Conservation (phyloP, 2,888 invertebrate species). For the Panzeria rudis region DNA sequence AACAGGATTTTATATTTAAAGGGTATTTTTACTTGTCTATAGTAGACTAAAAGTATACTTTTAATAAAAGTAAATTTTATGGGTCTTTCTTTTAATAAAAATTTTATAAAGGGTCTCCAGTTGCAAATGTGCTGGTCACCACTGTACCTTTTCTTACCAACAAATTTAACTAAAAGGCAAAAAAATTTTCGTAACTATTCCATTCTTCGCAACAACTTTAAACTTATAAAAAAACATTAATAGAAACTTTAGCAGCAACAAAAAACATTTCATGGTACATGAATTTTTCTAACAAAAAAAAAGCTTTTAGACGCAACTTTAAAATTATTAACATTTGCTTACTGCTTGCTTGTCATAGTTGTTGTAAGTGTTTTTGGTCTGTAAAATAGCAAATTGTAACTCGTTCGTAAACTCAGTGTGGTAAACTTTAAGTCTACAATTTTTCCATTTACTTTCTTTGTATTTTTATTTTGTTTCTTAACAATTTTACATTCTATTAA, state of each 20-base stretch:
- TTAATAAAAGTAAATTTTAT: no score
- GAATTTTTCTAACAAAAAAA: slow-evolving; percentile 17
- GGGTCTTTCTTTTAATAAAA: no score
- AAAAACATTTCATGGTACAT: slow-evolving; percentile 54
- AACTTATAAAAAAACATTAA: slow-evolving; percentile 7
- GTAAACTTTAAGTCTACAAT: slow-evolving; percentile 25
- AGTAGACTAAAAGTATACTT: no score
- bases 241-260: slow-evolving; percentile 16
- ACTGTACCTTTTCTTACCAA: slow-evolving; percentile 13
- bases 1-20: no score
- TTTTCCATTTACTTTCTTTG: neutral
- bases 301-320: slow-evolving; percentile 41
- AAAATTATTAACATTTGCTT: slow-evolving; percentile 47
- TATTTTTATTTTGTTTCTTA: slow-evolving; percentile 37
- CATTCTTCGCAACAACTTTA: slow-evolving; percentile 16
- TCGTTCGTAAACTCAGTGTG: slow-evolving; percentile 2
- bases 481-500: slow-evolving; percentile 57
- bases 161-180: slow-evolving; percentile 20
- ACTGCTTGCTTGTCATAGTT: neutral
- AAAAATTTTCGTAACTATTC: slow-evolving; percentile 35
- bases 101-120: neutral
- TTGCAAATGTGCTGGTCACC: neutral
- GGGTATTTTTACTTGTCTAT: no score
- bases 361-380: neutral
- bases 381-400: slow-evolving; percentile 22